These are phyloP conservation scores for Alfaro cultratus DNA, from an alignment of 2,797 vertebrate species.

Conservation along the genomic window DNA sequence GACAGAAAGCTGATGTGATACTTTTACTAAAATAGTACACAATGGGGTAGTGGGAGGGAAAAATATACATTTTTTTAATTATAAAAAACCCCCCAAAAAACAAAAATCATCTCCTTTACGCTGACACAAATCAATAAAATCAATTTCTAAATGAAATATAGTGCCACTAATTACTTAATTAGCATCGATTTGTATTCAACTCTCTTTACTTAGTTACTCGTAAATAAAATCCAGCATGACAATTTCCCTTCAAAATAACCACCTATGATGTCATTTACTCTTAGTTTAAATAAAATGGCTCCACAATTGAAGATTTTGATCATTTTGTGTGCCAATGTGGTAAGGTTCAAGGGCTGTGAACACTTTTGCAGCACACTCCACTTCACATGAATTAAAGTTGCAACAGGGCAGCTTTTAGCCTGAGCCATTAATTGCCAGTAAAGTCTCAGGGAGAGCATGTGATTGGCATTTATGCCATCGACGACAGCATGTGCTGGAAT, in stretches of 20 bases:
- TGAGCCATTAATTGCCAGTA: conserved; percentile 66
- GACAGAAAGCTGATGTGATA: too few relatives aligned
- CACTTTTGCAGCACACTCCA: conserved; percentile 16
- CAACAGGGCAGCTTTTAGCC: conserved; percentile 48
- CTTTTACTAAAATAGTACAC: background rate
- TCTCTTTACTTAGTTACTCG: background rate
- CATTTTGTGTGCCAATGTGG: background rate
- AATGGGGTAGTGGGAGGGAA: background rate
- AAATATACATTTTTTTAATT: too few relatives aligned
- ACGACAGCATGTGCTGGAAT: conserved; percentile 74
- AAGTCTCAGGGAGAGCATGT: conserved; percentile 65
- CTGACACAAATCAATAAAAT: background rate
- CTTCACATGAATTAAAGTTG: conserved; percentile 48
- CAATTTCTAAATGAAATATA: background rate
- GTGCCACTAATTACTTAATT: background rate
- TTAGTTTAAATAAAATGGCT: background rate
- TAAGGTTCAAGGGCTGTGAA: background rate
- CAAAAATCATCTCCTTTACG: background rate
- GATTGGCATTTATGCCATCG: conserved; percentile 74
- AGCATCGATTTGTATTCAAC: too few relatives aligned
- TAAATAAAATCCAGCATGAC: background rate
- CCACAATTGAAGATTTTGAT: background rate
- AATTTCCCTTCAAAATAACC: background rate
- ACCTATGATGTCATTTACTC: background rate
- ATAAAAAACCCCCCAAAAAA: too few relatives aligned